Conservation (phyloP, 64 coral and sea anemone species). For the Trachythela sp. region DNA sequence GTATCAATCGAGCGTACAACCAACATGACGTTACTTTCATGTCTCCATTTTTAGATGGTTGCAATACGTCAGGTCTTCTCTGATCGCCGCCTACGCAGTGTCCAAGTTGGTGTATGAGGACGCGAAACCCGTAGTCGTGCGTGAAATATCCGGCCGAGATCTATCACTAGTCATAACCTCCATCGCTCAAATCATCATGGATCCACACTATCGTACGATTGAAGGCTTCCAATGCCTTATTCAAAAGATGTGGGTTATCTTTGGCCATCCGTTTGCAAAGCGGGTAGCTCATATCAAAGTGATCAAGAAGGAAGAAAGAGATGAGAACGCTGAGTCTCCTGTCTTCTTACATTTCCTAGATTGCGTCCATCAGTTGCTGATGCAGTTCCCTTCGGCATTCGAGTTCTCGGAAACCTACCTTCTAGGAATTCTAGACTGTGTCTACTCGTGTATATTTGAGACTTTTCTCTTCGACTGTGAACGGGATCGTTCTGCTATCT, state of each 20-base stretch:
- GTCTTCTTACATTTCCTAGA: constrained; percentile 97
- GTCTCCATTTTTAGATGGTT: constrained; percentile 61
- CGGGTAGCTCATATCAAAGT: constrained; percentile 71
- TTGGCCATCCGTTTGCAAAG: constrained; percentile 78
- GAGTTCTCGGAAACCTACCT: constrained; percentile 96
- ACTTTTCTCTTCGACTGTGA: constrained; percentile 89
- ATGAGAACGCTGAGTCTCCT: constrained; percentile 63
- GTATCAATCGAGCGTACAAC: no score
- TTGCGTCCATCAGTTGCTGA: constrained; percentile 84
- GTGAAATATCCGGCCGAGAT: constrained; percentile 76
- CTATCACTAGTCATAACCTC: constrained; percentile 74
- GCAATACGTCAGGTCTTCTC: constrained; percentile 48
- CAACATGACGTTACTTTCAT: background rate
- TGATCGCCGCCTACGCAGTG: constrained; percentile 64
- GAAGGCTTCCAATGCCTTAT: constrained; percentile 84
- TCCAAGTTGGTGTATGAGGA: constrained; percentile 63
- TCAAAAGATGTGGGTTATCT: constrained; percentile 97
- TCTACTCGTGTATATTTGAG: constrained; percentile 93
- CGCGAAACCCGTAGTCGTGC: constrained; percentile 74
- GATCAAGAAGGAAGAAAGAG: constrained; percentile 44
- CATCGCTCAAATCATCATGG: constrained; percentile 79
- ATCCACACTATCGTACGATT: constrained; percentile 83
- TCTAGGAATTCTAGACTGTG: constrained; percentile 70
- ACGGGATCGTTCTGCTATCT: constrained; percentile 62
- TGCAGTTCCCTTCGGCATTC: constrained; percentile 90